Base-by-base conservation (phyloP, 30 jellyfish, hydroid and myxozoan genomes). In the Aurelia sp. region DNA sequence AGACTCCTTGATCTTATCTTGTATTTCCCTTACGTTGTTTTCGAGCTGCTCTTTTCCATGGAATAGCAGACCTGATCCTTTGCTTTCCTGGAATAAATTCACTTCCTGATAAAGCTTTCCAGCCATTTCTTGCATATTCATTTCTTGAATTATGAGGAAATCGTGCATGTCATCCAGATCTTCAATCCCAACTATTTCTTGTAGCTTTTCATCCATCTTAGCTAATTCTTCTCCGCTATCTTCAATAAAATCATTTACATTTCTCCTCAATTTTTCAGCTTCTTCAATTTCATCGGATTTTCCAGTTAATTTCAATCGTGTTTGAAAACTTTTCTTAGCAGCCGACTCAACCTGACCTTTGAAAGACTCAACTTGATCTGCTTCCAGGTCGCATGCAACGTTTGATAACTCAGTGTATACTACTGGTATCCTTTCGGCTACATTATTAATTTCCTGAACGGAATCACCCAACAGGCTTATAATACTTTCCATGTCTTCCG, bases 341-440 rank as follows among this genome's bases (percentile, higher is more conserved):
- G 63, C 64, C 3, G 55, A 19, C n/a, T 72, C 93, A 19, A 84
- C 81, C 13, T 72, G 37, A 20, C 64, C 81, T 44, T 62, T 84
- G 30, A 84, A 57, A 11, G 21, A 66, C 11, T 12, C 53, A 53
- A 71, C 10, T 35, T 72, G 81, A 78, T 72, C 93, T 20, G 76
- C 50, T 13, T 41, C 51, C 3, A 84, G 19, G 13, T 84, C 93
- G 6, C 16, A 27, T 47, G 86, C 57, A 3, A 30, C 60, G 13
- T 62, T 22, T 53, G 66, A 22, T 20, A 84, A 47, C 19, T 55
- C 85, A 11, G 73, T 37, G 18, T 41, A 41, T 55, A 84, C 44
- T 60, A 11, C 74, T 22, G 87, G 87, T 41, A 84, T 57, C 62
- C 53, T 69, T 35, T 84, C 93, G 5, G 68, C 61, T 17, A 84